Evolutionary conservation across 1,140 invertebrate species (phyloP), one percentile per base, ranked within the genome.

Genomic region (Kradibia gibbosae): DNA sequence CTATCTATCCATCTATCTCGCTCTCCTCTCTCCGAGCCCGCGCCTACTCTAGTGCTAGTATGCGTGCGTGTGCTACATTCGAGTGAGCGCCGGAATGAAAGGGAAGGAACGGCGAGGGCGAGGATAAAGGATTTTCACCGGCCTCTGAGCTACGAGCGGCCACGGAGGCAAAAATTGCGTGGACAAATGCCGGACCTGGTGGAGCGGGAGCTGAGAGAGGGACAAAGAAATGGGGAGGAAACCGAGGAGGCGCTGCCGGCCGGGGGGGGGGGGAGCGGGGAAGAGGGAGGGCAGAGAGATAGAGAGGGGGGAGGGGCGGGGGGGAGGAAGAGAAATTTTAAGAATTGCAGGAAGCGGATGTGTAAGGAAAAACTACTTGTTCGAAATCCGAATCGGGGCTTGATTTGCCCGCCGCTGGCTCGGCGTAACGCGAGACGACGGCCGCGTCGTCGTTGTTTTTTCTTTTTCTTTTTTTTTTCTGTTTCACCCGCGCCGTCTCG

Each of bases 351-450:
- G 20, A 45, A 20, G 20, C 55, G 17, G 22, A 50, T 57, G 71
- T 75, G 79, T 81, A 81, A 81, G 73, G 65, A 77, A 81, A 81
- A 81, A 81, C 80, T 74, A 5, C 36, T 34, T 48, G 67, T 73
- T 82, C 74, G 80, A 78, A 73, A 82, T 82, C 75, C 74, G 80
- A 82, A 78, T 82, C 80, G 80, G 28, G 73, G 25, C 77, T 75
- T 75, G 79, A 81, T 75, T 81, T 81, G 11, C 45, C 71, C n/a
- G 65, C 28, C 60, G 42, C 8, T 20, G n/a, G 76, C 42, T 25
- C 2, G 17, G 50, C 34, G 80, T 78, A 82, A 82, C 75, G 67
- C 80, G 80, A 82, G 75, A 78, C 36, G 80, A 22, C 45, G 3
- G 34, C 55, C 34, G n/a, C 42, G 31, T 22, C 74, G 34, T 10